Base-by-base conservation (phyloP, 2,797 vertebrate genomes). In the Phoxinus dragarum region DNA sequence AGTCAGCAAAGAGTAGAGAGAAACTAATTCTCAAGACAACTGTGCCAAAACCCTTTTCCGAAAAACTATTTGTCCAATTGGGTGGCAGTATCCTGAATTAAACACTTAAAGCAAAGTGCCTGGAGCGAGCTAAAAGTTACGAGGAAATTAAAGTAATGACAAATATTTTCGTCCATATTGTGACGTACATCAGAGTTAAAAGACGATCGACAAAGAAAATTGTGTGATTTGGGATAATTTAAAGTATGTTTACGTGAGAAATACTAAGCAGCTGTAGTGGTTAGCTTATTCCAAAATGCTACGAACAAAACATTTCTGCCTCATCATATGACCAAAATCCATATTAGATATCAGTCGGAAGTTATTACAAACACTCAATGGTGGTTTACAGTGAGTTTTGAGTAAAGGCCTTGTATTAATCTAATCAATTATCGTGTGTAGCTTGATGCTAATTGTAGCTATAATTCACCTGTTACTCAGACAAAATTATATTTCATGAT, bases 21-120 rank as follows among this genome's bases (percentile, higher is more conserved):
- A 49, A 61, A 36, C 64, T 74, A 74, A 80, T 88, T 75, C 69
- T 56, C 16, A 71, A 64, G 81, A 71, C 76, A 68, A 36, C 54
- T 80, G 36, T 44, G 49, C 27, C 42, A 47, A 44, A 27, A 78
- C 9, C 38, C 68, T 36, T 64, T 73, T 23, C 44, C 5, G 12
- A 6, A 72, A 27, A 19, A 72, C 11, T 10, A 8, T 56, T 38
- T 52, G 42, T 64, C 74, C 42, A 68, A 19, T 71, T 69, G 47
- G 66, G n/a, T 68, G 64, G 31, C 31, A 34, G 38, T 49, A 49
- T 36, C 59, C 27, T 59, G 72, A 44, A 14, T 56, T 38, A 40
- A 17, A 67, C 66, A 9, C n/a, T 42, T 69, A 81, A 21, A 64
- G 56, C 23, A 67, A 67, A 69, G 16, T 77, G 21, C n/a, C 47